Evolutionary conservation across 2,797 vertebrate species (phyloP), one percentile per base, ranked within the genome.

Genomic region (Lepilemur septentrionalis): DNA sequence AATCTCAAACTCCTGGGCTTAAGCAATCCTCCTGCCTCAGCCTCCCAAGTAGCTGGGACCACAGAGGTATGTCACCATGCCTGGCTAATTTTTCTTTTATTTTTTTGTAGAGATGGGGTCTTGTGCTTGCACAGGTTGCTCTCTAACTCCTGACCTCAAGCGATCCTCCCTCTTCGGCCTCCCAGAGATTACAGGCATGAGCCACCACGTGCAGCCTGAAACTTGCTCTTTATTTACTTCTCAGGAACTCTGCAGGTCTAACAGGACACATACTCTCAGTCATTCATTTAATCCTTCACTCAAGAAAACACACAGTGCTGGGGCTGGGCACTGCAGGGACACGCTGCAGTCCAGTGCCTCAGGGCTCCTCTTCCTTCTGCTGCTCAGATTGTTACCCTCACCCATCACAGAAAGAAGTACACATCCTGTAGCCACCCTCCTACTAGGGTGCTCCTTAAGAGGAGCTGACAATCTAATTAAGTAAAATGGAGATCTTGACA

Each of bases 371-470:
- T 52, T 22, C 13, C 28, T 12, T 7, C 13, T 14, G 6, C 30
- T 6, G 7, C 4, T 38, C 1, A 32, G 61, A 28, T 3, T n/a
- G 46, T 50, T 12, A 10, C 3, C 43, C 20, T 63, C 0, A 0
- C 28, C 11, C 17, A 4, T 22, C 57, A 22, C 0, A 17, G 4
- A 76, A n/a, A 14, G 7, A 76, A 20, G 41, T n/a, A 0, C 15
- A 10, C 0, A 0, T 30, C 7, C 35, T 18, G 1, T 1, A 4
- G 48, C 55, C 41, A 23, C 22, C 32, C 61, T 85, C n/a, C 57
- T 30, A 35, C 22, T 12, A 32, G n/a, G 63, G 20, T n/a, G 35
- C 9, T 48, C 55, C 43, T 25, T 14, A 4, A 55, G 18, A 86
- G 65, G 38, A 73, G 13, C 25, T 43, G 4, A 46, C 43, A 13